Evolutionary conservation across 2,888 invertebrate species (phyloP), one percentile per base, ranked within the genome.

Genomic region (Netelia inedita): DNA sequence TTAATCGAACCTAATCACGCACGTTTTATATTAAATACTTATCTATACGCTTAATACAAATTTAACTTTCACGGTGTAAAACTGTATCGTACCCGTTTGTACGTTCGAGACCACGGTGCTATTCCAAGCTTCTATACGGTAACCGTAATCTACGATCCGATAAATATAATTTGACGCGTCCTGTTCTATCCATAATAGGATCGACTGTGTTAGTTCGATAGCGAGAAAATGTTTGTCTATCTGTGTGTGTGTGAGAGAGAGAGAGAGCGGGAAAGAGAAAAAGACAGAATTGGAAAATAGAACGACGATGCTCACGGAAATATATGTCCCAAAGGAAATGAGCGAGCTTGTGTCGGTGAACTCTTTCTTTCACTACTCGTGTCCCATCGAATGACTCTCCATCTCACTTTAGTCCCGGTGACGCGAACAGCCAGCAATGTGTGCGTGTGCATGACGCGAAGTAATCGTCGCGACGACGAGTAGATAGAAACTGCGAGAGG

Each of bases 81-180:
- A 5, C 5, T 28, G 28, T 28, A 28, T 28, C 0, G 0, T 5
- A 28, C 28, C 28, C 28, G 3, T 28, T 3, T 28, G 5, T 28
- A 3, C 28, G 28, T 28, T 28, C 28, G 5, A 28, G 2, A 28
- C 28, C 28, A 2, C 28, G 28, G 28, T 5, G 28, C 28, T 28
- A 28, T 5, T 28, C 5, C 28, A 28, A 5, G 28, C 28, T 28
- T n/a, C n/a, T 5, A 28, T 3, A 28, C 5, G 28, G 5, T 28
- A 28, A 74, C 46, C 59, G 53, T 74, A 53, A 46, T 16, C 50
- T 59, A 61, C 59, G 59, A 65, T 28, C 14, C 35, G 21, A 41
- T 16, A 35, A 72, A 66, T 72, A 82, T 82, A 73, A 82, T 78
- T 78, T 66, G 76, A 82, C 71, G 76, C 63, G 55, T 74, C 65